These are phyloP conservation scores for Silvanus unidentatus DNA, from an alignment of 2,888 invertebrate species.

Conservation along the genomic window DNA sequence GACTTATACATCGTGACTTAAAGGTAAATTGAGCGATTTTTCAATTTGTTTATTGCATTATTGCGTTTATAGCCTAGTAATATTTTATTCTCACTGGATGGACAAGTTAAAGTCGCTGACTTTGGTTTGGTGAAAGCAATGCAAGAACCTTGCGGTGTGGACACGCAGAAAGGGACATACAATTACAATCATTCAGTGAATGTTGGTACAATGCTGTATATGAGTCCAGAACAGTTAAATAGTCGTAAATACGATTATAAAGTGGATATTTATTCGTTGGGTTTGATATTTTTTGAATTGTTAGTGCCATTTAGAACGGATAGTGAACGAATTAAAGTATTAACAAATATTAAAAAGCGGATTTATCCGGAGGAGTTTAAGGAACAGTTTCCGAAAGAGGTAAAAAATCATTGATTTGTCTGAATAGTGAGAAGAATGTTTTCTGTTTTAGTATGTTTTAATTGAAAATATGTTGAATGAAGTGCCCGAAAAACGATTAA, in stretches of 20 bases:
- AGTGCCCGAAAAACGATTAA: conserved; percentile 67
- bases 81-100: conserved; percentile 88
- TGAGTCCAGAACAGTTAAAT: conserved; percentile 92
- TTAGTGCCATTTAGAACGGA: conserved; percentile 85
- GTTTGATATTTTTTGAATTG: conserved; percentile 89
- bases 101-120: conserved; percentile 91
- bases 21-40: conserved; percentile 56
- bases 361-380: conserved; percentile 66
- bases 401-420: conserved; percentile 37
- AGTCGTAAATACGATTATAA: conserved; percentile 77
- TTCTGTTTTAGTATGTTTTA: conserved; percentile 57
- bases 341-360: conserved; percentile 60
- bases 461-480: conserved; percentile 72
- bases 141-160: conserved; percentile 46
- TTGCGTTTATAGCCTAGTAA: conserved; percentile 65
- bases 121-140: conserved; percentile 95
- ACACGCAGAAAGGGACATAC: too few species aligned
- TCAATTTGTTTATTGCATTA: conserved; percentile 1
- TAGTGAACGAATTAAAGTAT: conserved; percentile 74
- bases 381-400: conserved; percentile 63
- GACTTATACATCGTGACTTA: conserved; percentile 91
- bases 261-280: conserved; percentile 92
- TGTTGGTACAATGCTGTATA: conserved; percentile 85
- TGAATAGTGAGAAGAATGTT: conserved; percentile 8
- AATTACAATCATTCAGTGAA: conserved; percentile 38